Percentiles rank a stretch among this genome's conserved stretches.
Conservation (phyloP, 2,888 invertebrate species). For the Aphrophora alni region DNA sequence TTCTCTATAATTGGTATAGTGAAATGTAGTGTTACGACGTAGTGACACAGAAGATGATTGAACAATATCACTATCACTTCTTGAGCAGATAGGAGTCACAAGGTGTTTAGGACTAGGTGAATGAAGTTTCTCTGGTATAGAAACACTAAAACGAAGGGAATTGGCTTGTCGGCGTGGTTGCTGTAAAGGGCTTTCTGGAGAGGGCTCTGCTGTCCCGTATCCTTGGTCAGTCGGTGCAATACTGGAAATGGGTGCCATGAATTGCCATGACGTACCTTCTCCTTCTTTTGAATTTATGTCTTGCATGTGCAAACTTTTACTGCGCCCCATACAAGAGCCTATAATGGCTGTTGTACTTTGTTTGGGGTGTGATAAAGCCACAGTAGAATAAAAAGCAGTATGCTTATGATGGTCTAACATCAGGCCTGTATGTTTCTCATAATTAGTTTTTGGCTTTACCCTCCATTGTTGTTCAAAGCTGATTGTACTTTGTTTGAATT, state of each 20-base stretch:
- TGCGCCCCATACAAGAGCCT: conserved; percentile 31
- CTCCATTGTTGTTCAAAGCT: not conserved
- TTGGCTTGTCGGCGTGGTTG: conserved; percentile 12
- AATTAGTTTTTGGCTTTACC: not conserved
- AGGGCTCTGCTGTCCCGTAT: conserved; percentile 39
- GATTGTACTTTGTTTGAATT: not conserved
- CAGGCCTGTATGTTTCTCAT: not conserved
- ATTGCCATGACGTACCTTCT: conserved; percentile 39
- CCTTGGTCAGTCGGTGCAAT: conserved; percentile 38
- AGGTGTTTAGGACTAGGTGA: not conserved
- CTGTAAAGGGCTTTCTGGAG: conserved; percentile 38
- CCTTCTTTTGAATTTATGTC: conserved; percentile 34
- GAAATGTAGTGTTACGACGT: not conserved
- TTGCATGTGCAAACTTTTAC: conserved; percentile 33
- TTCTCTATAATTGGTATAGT: conserved; percentile 13
- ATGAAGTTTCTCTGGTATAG: conserved; percentile 36
- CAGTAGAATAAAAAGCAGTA: not conserved
- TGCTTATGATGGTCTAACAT: not conserved
- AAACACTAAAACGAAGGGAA: conserved; percentile 18
- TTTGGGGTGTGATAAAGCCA: conserved; percentile 24
- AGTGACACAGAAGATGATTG: not conserved
- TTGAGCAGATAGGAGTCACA: conserved; percentile 14
- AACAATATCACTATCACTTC: conserved; percentile 35
- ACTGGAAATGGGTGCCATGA: conserved; percentile 29
- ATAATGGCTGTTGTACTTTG: not conserved